Conservation (phyloP, 2,888 invertebrate genomes). For the Tenthredo livida region DNA sequence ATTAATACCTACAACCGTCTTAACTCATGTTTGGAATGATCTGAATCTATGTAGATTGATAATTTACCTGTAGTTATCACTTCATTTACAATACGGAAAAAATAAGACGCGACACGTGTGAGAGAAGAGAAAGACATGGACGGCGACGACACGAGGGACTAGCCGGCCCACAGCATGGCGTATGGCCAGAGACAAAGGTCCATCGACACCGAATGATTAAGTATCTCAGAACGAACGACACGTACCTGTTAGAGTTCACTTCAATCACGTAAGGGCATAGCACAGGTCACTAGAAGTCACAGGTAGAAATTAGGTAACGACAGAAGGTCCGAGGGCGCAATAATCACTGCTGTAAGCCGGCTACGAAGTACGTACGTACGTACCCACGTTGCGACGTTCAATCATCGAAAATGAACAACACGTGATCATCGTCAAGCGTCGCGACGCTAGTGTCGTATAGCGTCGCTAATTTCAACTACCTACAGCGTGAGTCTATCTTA, state of each 20-base stretch:
- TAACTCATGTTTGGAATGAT: background rate
- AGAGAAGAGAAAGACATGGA: too few species aligned
- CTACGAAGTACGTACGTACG: background rate
- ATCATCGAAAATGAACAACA: background rate
- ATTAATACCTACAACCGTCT: background rate
- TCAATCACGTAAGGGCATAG: background rate
- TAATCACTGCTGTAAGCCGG: background rate
- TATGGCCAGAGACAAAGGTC: too few species aligned
- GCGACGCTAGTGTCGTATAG: conserved; percentile 10
- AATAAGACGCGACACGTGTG: background rate
- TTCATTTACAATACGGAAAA: background rate
- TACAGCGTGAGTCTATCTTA: background rate
- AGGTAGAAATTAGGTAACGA: background rate
- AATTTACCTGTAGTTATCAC: background rate
- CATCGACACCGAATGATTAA: too few species aligned
- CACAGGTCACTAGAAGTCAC: background rate
- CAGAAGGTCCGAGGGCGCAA: background rate
- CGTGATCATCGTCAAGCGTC: conserved; percentile 3
- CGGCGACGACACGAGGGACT: too few species aligned
- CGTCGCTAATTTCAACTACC: conserved; percentile 23
- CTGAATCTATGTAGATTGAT: background rate
- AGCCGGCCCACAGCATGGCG: too few species aligned
- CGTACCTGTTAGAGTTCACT: background rate
- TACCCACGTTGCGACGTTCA: background rate
- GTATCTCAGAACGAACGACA: too few species aligned